phyloP scores from a whole-genome alignment of 2,113 vertebrate species.

The Melospiza melodia region DNA sequence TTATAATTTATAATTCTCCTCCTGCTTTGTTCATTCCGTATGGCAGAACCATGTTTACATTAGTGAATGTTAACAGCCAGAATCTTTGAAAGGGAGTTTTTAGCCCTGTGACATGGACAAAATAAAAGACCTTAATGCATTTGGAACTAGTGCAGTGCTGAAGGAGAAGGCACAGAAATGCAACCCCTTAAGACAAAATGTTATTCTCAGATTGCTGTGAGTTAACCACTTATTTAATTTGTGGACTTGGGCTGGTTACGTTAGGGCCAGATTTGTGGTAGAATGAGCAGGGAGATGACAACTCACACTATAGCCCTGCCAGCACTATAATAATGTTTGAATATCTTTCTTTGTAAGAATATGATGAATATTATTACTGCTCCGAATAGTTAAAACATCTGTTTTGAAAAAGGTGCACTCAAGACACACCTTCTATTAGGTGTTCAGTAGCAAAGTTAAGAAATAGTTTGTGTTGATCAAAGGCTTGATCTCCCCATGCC shows the following conservation, averaged over 20 bases:
- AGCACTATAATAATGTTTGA: neutral
- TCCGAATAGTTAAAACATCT: neutral
- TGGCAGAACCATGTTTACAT: neutral
- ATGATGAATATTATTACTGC: neutral
- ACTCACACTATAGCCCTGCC: neutral
- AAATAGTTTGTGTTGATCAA: neutral
- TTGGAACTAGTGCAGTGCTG: neutral
- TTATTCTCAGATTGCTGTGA: neutral
- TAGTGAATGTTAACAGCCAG: neutral
- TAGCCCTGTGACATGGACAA: neutral
- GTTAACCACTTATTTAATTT: neutral
- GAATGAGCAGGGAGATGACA: rapidly evolving
- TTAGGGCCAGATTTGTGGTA: neutral
- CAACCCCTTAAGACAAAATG: neutral
- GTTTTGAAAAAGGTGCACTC: neutral
- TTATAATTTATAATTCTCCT: neutral
- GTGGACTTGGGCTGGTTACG: neutral
- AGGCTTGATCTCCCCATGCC: neutral
- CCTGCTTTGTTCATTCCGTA: neutral
- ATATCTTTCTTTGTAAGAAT: neutral
- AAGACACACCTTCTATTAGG: rapidly evolving
- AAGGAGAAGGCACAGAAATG: neutral
- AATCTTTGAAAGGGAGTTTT: neutral
- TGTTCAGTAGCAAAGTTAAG: neutral
- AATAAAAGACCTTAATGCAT: neutral